Base-by-base conservation (phyloP, 2,888 invertebrate genomes). In the Seira ritae region DNA sequence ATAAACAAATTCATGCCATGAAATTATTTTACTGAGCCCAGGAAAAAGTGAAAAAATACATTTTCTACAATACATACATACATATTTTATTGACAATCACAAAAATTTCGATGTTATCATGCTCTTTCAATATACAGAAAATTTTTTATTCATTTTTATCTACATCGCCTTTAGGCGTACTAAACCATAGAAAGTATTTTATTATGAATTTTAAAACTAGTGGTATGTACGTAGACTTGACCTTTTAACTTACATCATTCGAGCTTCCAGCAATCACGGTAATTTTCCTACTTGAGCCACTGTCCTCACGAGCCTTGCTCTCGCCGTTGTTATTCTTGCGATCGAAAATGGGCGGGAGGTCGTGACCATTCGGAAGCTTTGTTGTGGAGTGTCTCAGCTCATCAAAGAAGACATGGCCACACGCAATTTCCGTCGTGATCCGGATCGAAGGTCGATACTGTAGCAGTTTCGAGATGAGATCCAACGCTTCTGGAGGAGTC, bases 401-500 rank as follows among this genome's bases (percentile, higher is more conserved):
- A 92, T 98, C 97, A 93, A 99, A 99, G 94, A 99, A 99, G 90
- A 95, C 93, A 93, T 99, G 99, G 90, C 98, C 97, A 92, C 98
- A 99, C 87, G 99, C 99, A 92, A 98, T 96, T 89, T 99, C 93
- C 84, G 99, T 98, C 89, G 96, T 96, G 91, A 98, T 96, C 88
- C 99, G 95, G 90, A 96, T 95, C 90, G 97, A 96, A 87, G 99
- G 99, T 90, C 98, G 98, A 93, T 99, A 99, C 93, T 99, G 98
- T 24, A 84, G 46, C 12, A 84, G 84, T 24, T 87, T 87, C 10
- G 88, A 88, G 72, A 96, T 96, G 90, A 96, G 93, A 99, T 90
- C 99, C 99, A 92, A 99, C 99, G 90, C 99, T 97, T 94, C 98
- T 99, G 92, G 99, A 99, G 90, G 98, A 97, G 92, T 99, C 99